Conservation (phyloP, 2,113 vertebrate species). For the Falcunculus frontatus region DNA sequence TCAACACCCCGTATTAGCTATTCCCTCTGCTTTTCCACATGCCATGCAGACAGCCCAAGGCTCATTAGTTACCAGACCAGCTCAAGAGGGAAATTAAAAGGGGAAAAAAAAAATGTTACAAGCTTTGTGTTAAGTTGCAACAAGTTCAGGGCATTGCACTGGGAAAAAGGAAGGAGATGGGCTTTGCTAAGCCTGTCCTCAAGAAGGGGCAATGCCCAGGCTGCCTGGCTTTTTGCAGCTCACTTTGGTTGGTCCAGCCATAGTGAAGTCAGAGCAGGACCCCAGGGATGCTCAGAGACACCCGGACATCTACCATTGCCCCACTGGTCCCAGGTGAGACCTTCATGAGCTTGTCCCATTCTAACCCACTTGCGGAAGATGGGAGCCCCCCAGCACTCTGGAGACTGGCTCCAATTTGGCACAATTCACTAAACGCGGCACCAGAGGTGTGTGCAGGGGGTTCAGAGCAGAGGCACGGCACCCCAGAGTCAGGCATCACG, state of each 20-base stretch:
- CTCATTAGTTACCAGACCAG: neutral
- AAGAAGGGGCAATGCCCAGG: neutral
- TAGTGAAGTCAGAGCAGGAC: neutral
- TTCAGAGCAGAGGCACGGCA: neutral
- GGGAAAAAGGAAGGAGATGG: neutral
- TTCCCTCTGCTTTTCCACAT: neutral
- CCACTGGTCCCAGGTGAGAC: fast-evolving
- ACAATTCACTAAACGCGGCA: fast-evolving
- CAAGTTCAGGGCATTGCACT: neutral
- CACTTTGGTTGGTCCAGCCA: neutral
- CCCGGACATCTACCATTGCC: neutral
- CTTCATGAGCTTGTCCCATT: neutral
- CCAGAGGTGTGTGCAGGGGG: neutral
- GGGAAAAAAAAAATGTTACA: fast-evolving
- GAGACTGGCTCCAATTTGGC: fast-evolving
- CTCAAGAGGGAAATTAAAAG: neutral
- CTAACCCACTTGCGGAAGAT: fast-evolving
- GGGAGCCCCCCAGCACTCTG: fast-evolving
- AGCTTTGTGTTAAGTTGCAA: neutral
- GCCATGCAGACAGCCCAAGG: neutral
- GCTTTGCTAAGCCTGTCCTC: neutral
- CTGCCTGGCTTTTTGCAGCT: neutral
- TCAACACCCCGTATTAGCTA: neutral
- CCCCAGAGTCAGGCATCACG: fast-evolving
- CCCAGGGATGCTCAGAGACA: neutral